phyloP scores from a whole-genome alignment of 1,140 invertebrate species.

The Pseudachorutes palmiensis region DNA sequence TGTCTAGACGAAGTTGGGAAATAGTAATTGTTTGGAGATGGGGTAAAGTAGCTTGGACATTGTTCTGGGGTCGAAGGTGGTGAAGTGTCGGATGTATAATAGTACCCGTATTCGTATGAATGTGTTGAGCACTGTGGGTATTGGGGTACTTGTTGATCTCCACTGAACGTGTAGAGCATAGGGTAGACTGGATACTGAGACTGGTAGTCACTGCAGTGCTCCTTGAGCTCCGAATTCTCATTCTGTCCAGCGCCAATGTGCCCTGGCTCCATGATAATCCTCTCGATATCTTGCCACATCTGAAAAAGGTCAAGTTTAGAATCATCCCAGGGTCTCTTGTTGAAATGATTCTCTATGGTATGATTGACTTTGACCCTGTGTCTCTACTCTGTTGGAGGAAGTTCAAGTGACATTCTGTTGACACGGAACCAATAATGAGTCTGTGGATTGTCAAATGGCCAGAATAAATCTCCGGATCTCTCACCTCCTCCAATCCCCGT shows the following conservation, averaged over 20 bases:
- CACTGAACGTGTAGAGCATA: slow-evolving; percentile 9
- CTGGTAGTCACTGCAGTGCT: slow-evolving; percentile 12
- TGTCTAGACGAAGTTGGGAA: slow-evolving; percentile 25
- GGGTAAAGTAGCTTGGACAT: slow-evolving; percentile 12
- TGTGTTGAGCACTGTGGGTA: neutral
- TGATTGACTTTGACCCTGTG: neutral
- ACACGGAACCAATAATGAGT: slow-evolving; percentile 9
- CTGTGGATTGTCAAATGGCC: neutral
- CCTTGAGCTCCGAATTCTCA: slow-evolving; percentile 5
- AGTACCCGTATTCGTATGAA: neutral
- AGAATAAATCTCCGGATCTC: neutral
- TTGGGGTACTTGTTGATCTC: neutral
- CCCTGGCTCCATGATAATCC: slow-evolving; percentile 42
- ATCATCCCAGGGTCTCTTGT: neutral
- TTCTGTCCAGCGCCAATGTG: slow-evolving; percentile 11
- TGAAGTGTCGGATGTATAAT: slow-evolving; percentile 43
- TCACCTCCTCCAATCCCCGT: neutral
- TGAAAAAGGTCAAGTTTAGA: slow-evolving; percentile 36
- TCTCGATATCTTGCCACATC: slow-evolving; percentile 51
- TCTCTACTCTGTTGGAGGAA: neutral
- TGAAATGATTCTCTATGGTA: neutral
- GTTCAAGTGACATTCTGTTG: neutral
- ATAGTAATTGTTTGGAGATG: slow-evolving; percentile 3
- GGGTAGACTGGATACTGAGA: slow-evolving; percentile 9
- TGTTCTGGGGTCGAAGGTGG: slow-evolving; percentile 47